Base-by-base conservation (phyloP, 1,140 invertebrate species). In the Habropoda laboriosa region DNA sequence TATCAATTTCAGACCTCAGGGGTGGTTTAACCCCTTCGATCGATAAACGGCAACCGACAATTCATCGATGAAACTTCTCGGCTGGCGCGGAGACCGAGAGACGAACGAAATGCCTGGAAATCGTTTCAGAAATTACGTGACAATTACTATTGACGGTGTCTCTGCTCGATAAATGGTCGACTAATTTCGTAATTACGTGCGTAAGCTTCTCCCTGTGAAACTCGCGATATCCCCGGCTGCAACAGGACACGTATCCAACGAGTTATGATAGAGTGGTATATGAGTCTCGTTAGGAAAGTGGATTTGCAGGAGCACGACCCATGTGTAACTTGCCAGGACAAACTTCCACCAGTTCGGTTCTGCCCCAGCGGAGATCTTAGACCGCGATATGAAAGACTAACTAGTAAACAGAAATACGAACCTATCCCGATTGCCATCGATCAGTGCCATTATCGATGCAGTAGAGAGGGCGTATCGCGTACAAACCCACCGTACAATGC, bases 381-480 rank as follows among this genome's bases (percentile, higher is more conserved):
- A n/a, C 12, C 27, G 13, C 4, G 72, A 75, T 75, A 75, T 18
- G 49, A 45, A 53, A 55, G 63, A 76, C 67, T 67, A 76, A 76
- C 49, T 4, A n/a, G 61, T 45, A 67, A 45, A 66, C 51, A 67
- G 60, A 57, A 57, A 55, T 40, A 45, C 38, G 38, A 24, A 66
- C 10, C 45, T 38, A 35, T 5, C 13, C 38, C 18, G 51, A 35
- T 47, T 18, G 30, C 30, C n/a, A 49, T 61, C 57, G 71, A 61
- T 73, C 71, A n/a, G 2, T 40, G 21, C n/a, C 27, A 72, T 72
- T 47, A 32, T 21, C 30, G 21, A n/a, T 10, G 24, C 12, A 40
- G 7, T 6, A n/a, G 24, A 12, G 5, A 32, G 10, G 21, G 1
- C 64, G 21, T 30, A n/a, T 40, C 58, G 21, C n/a, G n/a, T n/a